phyloP scores from a whole-genome alignment of 2,888 invertebrate genomes.

The Callyntrura sp. region DNA sequence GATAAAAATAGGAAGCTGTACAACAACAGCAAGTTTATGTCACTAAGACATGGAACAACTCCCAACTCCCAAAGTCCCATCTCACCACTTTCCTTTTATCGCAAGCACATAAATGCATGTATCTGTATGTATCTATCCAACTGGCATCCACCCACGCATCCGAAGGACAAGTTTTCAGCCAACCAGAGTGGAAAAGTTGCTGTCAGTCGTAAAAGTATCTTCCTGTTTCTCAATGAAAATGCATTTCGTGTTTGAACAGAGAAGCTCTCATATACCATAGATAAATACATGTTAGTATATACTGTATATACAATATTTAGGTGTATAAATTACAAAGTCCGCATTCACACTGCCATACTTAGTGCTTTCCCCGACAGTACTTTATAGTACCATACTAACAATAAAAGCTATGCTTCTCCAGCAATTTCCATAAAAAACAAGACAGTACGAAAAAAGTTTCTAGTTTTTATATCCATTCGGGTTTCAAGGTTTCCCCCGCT shows the following conservation, averaged over 20 bases:
- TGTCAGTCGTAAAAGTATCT: constrained; percentile 31
- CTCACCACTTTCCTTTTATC: constrained; percentile 53
- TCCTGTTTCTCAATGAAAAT: constrained; percentile 69
- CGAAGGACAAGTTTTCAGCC: constrained; percentile 18
- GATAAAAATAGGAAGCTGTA: not conserved
- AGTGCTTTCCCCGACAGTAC: no score
- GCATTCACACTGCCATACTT: no score
- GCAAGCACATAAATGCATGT: not conserved
- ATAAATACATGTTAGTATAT: not conserved
- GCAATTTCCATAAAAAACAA: constrained; percentile 49
- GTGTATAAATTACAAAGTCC: no score
- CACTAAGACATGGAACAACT: constrained; percentile 6
- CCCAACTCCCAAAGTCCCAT: constrained; percentile 45
- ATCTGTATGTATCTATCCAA: no score
- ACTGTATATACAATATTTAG: no score
- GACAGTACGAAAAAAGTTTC: constrained; percentile 26
- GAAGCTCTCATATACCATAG: no score
- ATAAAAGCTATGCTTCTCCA: not conserved
- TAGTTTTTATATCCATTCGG: constrained; percentile 40
- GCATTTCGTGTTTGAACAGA: no score
- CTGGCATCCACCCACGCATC: constrained; percentile 59
- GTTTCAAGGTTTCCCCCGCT: constrained; percentile 57
- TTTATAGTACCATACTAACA: not conserved
- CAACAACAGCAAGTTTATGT: constrained; percentile 10
- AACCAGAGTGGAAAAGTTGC: constrained; percentile 13